Evolutionary conservation across 2,888 invertebrate species (phyloP).

Genomic region (Sphinx pinastri): DNA sequence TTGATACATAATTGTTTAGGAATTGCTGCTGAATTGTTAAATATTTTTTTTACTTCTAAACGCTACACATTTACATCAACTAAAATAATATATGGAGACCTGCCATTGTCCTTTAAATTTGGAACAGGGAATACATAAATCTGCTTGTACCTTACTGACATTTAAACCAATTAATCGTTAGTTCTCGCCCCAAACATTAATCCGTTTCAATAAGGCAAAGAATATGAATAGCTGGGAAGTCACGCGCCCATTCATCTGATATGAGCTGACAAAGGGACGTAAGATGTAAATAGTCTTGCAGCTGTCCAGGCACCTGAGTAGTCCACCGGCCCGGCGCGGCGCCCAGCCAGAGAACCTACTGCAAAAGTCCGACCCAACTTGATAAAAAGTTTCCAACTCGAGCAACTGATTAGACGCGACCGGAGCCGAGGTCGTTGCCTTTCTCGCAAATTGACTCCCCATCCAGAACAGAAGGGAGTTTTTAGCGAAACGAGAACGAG

Average conservation of each 20-base stretch:
- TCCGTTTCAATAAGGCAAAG: neutral
- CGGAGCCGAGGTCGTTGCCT: constrained; percentile 29
- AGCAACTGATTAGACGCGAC: constrained; percentile 4
- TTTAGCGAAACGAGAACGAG: constrained; percentile 24
- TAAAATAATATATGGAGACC: too few relatives aligned
- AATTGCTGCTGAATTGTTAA: too few relatives aligned
- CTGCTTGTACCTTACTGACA: neutral
- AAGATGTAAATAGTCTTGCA: neutral
- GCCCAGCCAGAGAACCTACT: constrained; percentile 23
- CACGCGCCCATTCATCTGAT: constrained; percentile 11
- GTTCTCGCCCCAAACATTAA: neutral
- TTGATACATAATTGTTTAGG: too few relatives aligned
- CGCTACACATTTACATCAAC: too few relatives aligned
- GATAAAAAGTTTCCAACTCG: constrained; percentile 26
- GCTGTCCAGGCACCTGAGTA: neutral
- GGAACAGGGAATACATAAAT: neutral
- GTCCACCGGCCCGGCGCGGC: neutral
- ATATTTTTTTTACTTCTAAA: too few relatives aligned
- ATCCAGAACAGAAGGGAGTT: constrained; percentile 42
- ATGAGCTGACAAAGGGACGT: neutral
- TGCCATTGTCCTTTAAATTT: too few relatives aligned
- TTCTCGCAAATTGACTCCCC: constrained; percentile 23
- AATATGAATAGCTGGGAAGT: neutral
- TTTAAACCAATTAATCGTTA: neutral
- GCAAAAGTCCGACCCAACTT: constrained; percentile 30